Percentiles rank a stretch among this genome's conserved stretches.
phyloP scores from a whole-genome alignment of 2,888 invertebrate species.

The Pristionchus entomophagus region DNA sequence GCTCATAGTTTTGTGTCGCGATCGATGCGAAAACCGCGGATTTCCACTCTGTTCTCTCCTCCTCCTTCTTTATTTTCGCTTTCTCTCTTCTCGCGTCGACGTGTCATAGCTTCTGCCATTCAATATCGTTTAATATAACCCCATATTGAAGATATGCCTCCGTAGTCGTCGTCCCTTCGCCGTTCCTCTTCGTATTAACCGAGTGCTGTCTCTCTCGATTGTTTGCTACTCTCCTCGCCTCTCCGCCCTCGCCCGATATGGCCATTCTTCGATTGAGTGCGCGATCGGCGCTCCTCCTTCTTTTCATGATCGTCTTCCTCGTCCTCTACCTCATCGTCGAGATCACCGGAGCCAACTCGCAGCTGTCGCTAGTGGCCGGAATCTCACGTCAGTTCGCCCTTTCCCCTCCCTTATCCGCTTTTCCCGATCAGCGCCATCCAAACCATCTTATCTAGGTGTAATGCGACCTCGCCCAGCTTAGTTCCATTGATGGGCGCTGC shows the following conservation, averaged over 20 bases:
- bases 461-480: background rate
- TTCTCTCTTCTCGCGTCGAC: background rate
- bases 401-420: background rate
- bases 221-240: constrained; percentile 17
- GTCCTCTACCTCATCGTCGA: constrained; percentile 45
- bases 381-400: constrained; percentile 26
- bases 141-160: background rate
- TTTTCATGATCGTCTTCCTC: constrained; percentile 41
- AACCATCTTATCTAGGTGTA: background rate
- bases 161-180: background rate
- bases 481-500: no score
- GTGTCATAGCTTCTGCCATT: background rate
- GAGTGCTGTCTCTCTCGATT: background rate
- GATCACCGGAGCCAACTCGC: constrained; percentile 36
- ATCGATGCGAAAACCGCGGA: no score
- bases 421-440: background rate
- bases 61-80: background rate
- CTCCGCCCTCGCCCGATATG: background rate
- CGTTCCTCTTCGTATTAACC: constrained; percentile 14
- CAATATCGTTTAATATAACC: background rate
- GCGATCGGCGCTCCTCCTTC: background rate
- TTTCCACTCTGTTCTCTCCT: background rate
- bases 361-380: background rate
- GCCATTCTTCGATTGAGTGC: constrained; percentile 28
- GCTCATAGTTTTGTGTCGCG: no score